Percentiles rank a stretch among this genome's conserved stretches.
phyloP scores from a whole-genome alignment of 2,797 vertebrate species.

The Sebastes ruberrimus region DNA sequence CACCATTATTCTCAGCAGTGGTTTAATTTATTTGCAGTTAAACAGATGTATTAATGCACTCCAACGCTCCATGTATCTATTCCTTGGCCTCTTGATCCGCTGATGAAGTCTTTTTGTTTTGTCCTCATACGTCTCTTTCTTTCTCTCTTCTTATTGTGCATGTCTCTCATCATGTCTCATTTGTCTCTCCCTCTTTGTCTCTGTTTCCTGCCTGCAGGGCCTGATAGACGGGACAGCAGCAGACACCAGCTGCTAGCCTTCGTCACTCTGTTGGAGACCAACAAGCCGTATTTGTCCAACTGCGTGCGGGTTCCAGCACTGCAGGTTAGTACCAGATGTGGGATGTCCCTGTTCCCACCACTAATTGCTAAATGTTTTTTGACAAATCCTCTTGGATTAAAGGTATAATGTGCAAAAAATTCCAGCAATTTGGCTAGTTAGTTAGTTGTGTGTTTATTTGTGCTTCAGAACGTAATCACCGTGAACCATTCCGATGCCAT shows the following conservation, averaged over 20 bases:
- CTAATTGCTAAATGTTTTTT: neutral
- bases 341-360: neutral
- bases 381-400: neutral
- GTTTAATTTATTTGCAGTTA: neutral
- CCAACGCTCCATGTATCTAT: too few species aligned
- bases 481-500: too few species aligned
- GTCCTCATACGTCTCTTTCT: neutral
- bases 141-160: neutral
- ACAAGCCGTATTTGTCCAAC: constrained; percentile 92
- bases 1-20: neutral
- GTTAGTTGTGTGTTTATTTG: too few species aligned
- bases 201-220: constrained; percentile 65
- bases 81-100: neutral
- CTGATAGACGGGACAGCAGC: constrained; percentile 76
- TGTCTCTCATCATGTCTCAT: neutral
- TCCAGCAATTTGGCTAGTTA: too few species aligned
- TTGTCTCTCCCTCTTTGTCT: neutral
- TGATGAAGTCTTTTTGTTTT: neutral
- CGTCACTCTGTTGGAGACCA: constrained; percentile 93
- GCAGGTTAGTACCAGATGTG: constrained; percentile 79
- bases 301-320: constrained; percentile 88
- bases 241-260: constrained; percentile 91
- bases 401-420: too few species aligned
- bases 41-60: neutral
- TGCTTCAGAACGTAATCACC: too few species aligned